Evolutionary conservation across 2,797 vertebrate genomes (phyloP).

Genomic region (Anguilla pacifica): DNA sequence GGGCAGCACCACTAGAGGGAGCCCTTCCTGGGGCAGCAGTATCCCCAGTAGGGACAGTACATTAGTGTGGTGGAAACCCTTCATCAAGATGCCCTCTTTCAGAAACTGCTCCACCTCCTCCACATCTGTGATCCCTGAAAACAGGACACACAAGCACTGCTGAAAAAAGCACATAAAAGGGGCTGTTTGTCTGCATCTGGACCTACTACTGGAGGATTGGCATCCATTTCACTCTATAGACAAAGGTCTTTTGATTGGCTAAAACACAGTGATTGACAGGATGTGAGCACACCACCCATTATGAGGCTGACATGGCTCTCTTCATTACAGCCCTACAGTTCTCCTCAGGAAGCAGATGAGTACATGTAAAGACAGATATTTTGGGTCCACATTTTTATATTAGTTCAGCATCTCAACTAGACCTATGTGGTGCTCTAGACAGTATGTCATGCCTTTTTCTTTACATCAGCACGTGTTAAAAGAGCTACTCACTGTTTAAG

Average conservation of each 20-base stretch:
- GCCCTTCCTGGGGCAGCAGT: conserved; percentile 83
- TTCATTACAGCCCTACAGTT: background rate
- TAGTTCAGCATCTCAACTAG: background rate
- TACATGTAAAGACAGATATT: background rate
- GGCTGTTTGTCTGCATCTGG: background rate
- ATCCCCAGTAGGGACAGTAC: conserved; percentile 90
- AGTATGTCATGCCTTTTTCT: background rate
- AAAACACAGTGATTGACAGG: background rate
- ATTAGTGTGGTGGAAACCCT: conserved; percentile 87
- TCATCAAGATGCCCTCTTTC: conserved; percentile 94
- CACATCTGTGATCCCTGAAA: conserved; percentile 86
- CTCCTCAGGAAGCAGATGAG: background rate
- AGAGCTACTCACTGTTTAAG: conserved; percentile 79
- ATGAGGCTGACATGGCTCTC: background rate
- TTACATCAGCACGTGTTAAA: background rate
- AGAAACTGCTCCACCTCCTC: conserved; percentile 93
- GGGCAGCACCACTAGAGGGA: conserved; percentile 89
- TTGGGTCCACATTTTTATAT: background rate
- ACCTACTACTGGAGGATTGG: background rate
- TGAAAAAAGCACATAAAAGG: background rate
- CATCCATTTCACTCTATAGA: too few species aligned
- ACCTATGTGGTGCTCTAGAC: background rate
- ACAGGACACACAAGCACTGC: conserved; percentile 16
- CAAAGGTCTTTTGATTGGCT: background rate
- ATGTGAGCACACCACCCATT: background rate